Base-by-base conservation (phyloP, 2,113 vertebrate genomes). In the Poeciliopsis turrubarensis region DNA sequence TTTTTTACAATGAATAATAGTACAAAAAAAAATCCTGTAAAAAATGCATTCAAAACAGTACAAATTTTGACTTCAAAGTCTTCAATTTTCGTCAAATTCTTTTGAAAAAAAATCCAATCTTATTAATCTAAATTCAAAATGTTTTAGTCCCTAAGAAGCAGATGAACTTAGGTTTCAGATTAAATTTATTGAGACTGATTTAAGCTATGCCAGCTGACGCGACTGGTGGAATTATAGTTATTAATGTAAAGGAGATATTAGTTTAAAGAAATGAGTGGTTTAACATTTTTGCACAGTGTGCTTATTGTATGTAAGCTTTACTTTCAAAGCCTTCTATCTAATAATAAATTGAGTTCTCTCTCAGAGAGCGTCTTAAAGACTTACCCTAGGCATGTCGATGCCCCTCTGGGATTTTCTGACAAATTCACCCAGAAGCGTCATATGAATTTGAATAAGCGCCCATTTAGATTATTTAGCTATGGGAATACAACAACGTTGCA, bases 401-500 rank as follows among this genome's bases (percentile, higher is more conserved):
- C 29, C 86, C 67, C 84, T 70, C 29, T 85, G 87, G 87, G 92
- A 90, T 89, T 83, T 65, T 61, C 67, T 44, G 37, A 83, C 87
- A 83, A 89, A 89, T 85, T 74, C 75, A 84, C 85, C 86, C 80
- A 25, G 65, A 80, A 86, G 81, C 68, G 62, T 81, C 73, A 77
- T 78, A 79, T 77, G 78, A 79, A 88, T 92, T 82, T 82, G 68
- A 90, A 79, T 89, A 88, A 86, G 77, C 79, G 84, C 31, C 72
- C 80, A 82, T 87, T 90, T 83, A 77, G 68, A 84, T 80, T 61
- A 86, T 79, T 77, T 77, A 74, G 76, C 74, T 80, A 68, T 79
- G 89, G 89, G 88, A 92, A 90, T 89, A 87, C 37, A 74, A 57
- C 61, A 84, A 87, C 72, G 86, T 88, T 65, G 82, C 78, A 77